These are phyloP conservation scores for Chiloscyllium punctatum DNA, from an alignment of 2,797 vertebrate species.

Conservation along the genomic window DNA sequence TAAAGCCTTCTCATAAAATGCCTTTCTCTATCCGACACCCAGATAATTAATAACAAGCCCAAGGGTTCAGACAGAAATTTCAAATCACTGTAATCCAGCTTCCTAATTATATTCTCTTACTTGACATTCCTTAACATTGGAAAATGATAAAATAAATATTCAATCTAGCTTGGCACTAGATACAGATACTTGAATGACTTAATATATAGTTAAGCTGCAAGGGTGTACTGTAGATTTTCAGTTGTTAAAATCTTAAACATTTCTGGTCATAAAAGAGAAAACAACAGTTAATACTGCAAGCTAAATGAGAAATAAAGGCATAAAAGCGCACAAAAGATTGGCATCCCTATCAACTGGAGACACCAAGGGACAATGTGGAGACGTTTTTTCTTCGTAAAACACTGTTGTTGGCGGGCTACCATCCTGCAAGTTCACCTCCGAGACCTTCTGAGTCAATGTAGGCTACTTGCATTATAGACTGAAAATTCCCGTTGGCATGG, in stretches of 20 bases:
- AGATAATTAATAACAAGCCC: background rate
- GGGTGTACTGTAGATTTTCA: background rate
- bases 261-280: background rate
- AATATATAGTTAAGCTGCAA: background rate
- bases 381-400: too few species aligned
- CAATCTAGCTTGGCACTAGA: background rate
- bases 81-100: background rate
- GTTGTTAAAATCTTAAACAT: background rate
- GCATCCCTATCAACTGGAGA: too few species aligned
- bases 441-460: too few species aligned
- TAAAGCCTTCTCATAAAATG: background rate
- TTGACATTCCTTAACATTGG: background rate
- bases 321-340: too few species aligned
- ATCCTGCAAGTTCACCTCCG: too few species aligned
- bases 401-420: too few species aligned
- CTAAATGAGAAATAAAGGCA: too few species aligned
- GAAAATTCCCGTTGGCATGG: too few species aligned
- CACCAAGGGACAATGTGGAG: too few species aligned
- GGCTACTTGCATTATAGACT: too few species aligned
- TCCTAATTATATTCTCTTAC: background rate
- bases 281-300: background rate
- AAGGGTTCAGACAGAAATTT: background rate
- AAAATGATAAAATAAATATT: background rate
- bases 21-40: background rate
- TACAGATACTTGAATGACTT: background rate